Evolutionary conservation across 2,113 vertebrate species (phyloP).

Genomic region (Mus musculus): DNA sequence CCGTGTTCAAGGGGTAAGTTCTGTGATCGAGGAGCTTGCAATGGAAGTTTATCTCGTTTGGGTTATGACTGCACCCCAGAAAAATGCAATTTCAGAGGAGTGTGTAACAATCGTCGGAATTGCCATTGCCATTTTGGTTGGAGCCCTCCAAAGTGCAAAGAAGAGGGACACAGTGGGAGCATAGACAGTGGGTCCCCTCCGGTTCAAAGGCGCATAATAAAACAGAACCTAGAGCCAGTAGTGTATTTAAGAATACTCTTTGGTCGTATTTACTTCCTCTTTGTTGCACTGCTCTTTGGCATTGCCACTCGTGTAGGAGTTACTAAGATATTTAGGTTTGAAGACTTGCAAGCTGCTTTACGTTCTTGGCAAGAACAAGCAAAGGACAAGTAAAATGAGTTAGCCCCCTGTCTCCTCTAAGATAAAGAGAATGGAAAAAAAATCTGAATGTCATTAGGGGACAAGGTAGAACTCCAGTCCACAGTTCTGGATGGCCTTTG

Average conservation of each 20-base stretch:
- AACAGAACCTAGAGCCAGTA: fast-evolving
- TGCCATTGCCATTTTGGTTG: slow-evolving; percentile 84
- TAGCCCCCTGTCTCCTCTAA: background rate
- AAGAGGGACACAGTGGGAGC: slow-evolving; percentile 57
- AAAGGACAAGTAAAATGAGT: fast-evolving
- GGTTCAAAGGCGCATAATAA: fast-evolving
- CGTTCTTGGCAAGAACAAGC: fast-evolving
- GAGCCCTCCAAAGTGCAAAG: slow-evolving; percentile 72
- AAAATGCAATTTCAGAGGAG: slow-evolving; percentile 75
- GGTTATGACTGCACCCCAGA: slow-evolving; percentile 51
- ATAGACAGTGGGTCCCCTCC: background rate
- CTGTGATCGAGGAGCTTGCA: slow-evolving; percentile 60
- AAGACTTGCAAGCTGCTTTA: background rate
- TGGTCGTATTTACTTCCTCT: background rate
- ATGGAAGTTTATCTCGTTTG: background rate
- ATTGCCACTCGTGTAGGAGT: background rate
- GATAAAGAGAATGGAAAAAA: fast-evolving
- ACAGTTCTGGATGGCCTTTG: background rate
- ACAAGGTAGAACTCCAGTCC: no score
- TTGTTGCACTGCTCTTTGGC: background rate
- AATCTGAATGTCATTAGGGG: no score
- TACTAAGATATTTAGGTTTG: fast-evolving
- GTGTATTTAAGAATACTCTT: fast-evolving
- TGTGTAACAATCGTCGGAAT: slow-evolving; percentile 79
- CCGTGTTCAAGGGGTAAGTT: slow-evolving; percentile 53